Conservation (phyloP, 2,113 vertebrate species). For the Heptranchias perlo region DNA sequence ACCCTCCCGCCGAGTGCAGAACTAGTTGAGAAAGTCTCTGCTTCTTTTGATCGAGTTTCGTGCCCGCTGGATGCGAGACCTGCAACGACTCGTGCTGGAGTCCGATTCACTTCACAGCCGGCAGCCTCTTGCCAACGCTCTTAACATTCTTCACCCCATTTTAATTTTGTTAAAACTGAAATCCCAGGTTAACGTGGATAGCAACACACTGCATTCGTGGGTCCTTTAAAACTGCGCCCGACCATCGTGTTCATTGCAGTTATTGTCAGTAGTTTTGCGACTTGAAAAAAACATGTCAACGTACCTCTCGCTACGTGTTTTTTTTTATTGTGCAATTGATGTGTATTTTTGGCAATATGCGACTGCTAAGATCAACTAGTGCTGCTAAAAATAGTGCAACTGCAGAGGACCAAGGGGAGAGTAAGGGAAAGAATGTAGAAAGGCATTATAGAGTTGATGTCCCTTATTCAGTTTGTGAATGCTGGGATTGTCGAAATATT, state of each 20-base stretch:
- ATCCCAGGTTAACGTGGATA: neutral
- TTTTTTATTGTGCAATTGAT: neutral
- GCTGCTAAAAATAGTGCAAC: constrained; percentile 2
- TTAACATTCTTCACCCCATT: too few species aligned
- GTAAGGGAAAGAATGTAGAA: neutral
- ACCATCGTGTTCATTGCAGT: neutral
- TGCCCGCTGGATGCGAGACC: neutral
- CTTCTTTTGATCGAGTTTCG: neutral
- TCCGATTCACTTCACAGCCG: neutral
- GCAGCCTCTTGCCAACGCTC: neutral
- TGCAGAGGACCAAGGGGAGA: neutral
- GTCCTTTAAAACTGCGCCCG: too few species aligned
- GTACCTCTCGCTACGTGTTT: neutral
- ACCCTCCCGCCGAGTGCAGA: neutral
- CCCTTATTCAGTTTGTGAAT: neutral
- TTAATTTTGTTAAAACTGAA: too few species aligned
- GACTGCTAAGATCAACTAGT: neutral
- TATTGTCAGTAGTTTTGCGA: neutral
- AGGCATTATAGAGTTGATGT: neutral
- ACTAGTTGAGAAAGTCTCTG: neutral
- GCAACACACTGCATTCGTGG: neutral
- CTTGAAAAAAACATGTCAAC: neutral
- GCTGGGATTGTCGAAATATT: neutral
- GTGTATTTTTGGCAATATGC: constrained; percentile 13
- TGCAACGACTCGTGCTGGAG: too few species aligned